phyloP scores from a whole-genome alignment of 2,113 vertebrate genomes.

The Fregetta grallaria region DNA sequence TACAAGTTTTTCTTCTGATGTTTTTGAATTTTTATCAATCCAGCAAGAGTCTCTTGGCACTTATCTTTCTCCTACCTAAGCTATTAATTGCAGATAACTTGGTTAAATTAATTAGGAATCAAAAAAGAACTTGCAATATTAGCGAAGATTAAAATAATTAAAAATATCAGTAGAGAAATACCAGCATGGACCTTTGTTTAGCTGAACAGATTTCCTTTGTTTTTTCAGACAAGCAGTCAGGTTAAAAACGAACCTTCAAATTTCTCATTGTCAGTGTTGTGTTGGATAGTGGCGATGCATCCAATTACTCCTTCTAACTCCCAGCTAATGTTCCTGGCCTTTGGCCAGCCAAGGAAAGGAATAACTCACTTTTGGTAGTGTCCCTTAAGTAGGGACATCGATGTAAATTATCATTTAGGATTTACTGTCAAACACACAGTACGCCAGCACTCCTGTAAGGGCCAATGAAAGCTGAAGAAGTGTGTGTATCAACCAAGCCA shows the following conservation, averaged over 20 bases:
- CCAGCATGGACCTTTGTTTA: not conserved
- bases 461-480: not conserved
- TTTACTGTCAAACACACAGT: not conserved
- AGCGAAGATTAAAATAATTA: not conserved
- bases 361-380: not conserved
- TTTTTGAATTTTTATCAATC: not conserved
- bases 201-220: not conserved
- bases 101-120: not conserved
- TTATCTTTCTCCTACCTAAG: not conserved
- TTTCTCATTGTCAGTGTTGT: not conserved
- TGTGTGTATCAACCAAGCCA: too few relatives aligned
- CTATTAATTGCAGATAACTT: not conserved
- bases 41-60: not conserved
- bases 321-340: not conserved
- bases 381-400: not conserved
- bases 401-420: not conserved
- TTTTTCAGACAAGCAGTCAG: not conserved
- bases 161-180: not conserved
- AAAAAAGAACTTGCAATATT: not conserved
- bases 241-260: not conserved
- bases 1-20: conserved; percentile 17
- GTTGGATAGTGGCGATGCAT: not conserved
- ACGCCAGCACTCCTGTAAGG: not conserved
- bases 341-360: not conserved
- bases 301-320: not conserved